These are phyloP conservation scores for Pollachius pollachius DNA, from an alignment of 2,113 vertebrate genomes.

Conservation along the genomic window DNA sequence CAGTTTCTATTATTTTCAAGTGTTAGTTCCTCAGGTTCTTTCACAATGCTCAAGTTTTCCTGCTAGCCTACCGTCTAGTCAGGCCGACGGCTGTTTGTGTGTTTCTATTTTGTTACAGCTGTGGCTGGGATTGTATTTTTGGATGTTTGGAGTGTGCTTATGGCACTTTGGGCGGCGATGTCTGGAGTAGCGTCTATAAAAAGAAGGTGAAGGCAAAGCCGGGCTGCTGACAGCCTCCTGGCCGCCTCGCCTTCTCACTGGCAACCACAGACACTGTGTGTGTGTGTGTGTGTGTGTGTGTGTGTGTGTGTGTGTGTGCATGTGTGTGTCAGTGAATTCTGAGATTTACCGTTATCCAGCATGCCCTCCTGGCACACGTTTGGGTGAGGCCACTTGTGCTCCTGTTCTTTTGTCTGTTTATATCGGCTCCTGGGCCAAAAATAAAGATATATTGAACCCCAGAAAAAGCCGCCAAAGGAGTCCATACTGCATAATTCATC, in stretches of 20 bases:
- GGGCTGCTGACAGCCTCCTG: conserved; percentile 59
- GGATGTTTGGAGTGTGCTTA: conserved; percentile 43
- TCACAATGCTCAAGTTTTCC: not conserved
- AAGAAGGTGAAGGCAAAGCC: conserved; percentile 67
- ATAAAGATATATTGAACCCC: not conserved
- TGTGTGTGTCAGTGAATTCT: not conserved
- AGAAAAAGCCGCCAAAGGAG: conserved; percentile 3
- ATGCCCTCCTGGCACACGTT: conserved; percentile 14
- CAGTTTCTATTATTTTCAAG: not conserved
- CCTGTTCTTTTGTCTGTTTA: not conserved
- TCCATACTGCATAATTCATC: conserved; percentile 37
- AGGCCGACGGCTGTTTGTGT: conserved; percentile 32
- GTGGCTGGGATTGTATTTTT: conserved; percentile 62
- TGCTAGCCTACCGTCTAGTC: conserved; percentile 1
- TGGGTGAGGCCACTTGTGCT: not conserved
- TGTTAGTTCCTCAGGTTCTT: not conserved
- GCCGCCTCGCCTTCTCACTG: conserved; percentile 42
- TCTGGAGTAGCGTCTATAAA: conserved; percentile 68
- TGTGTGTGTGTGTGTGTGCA: no score
- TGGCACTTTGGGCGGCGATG: conserved; percentile 29
- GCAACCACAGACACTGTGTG: conserved; percentile 22
- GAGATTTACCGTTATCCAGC: not conserved
- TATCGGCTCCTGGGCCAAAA: not conserved
- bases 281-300: not conserved
- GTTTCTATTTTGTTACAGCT: conserved; percentile 50